A percentile compares a stretch with the other conserved stretches of the same genome.
These are phyloP conservation scores for Climacteris rufus DNA, from an alignment of 2,113 vertebrate species.

Conservation along the genomic window DNA sequence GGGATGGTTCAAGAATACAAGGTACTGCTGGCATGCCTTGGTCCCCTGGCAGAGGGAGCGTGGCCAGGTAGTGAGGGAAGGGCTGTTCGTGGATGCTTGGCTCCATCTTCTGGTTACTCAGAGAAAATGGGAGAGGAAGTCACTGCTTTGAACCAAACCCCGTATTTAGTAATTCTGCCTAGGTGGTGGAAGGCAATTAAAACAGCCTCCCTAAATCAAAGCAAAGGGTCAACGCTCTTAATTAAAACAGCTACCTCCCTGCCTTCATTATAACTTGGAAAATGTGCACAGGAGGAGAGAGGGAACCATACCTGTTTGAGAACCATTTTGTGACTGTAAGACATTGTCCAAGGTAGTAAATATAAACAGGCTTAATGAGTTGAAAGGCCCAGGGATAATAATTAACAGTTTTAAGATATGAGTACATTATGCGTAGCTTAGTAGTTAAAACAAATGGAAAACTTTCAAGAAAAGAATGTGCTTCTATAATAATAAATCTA, in stretches of 20 bases:
- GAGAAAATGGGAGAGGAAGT: not conserved
- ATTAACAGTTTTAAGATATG: conserved; percentile 3
- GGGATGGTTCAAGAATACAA: conserved; percentile 97
- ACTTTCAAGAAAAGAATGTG: not conserved
- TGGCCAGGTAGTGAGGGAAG: not conserved
- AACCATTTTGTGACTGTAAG: not conserved
- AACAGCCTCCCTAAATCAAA: conserved; percentile 13
- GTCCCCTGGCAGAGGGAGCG: not conserved
- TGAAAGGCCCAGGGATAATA: conserved; percentile 23
- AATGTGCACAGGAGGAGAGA: not conserved
- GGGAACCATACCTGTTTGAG: not conserved
- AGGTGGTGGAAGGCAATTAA: conserved; percentile 9
- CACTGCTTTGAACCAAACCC: not conserved
- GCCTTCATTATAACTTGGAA: not conserved
- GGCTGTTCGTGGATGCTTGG: conserved; percentile 72
- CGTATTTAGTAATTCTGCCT: not conserved
- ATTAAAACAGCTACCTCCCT: not conserved
- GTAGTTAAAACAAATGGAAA: conserved; percentile 9
- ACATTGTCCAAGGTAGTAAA: not conserved
- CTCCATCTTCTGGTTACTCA: conserved; percentile 84
- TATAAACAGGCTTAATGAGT: conserved; percentile 20
- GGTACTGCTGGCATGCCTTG: conserved; percentile 69
- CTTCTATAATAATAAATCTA: not conserved
- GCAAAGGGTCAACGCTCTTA: not conserved
- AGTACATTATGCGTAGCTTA: not conserved